Percentiles rank a stretch among this genome's conserved stretches.
These are phyloP conservation scores for Neotragus moschatus DNA, from an alignment of 2,113 vertebrate species.

Conservation along the genomic window DNA sequence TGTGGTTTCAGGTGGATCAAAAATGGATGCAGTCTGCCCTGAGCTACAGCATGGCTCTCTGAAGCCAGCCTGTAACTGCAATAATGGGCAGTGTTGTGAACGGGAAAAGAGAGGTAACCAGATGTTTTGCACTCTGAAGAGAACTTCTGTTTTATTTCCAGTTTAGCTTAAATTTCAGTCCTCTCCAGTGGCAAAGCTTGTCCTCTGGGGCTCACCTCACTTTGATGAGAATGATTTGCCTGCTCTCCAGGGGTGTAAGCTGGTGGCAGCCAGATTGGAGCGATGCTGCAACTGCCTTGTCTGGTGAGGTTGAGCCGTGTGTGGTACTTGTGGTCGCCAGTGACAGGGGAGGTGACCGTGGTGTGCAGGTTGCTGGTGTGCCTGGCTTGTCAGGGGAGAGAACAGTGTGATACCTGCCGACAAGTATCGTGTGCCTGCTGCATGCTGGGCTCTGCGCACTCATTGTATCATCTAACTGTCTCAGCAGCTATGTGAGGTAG, in stretches of 20 bases:
- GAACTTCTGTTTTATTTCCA: conserved; percentile 5
- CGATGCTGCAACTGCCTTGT: background rate
- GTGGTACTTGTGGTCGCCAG: background rate
- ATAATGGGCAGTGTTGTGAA: background rate
- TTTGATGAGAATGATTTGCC: background rate
- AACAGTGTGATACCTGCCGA: background rate
- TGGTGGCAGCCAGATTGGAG: background rate
- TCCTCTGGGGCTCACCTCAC: background rate
- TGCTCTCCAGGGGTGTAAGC: background rate
- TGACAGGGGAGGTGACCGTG: background rate
- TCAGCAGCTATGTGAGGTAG: background rate
- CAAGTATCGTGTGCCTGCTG: background rate
- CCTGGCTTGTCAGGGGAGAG: background rate
- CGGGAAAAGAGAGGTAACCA: background rate
- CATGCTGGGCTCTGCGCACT: background rate
- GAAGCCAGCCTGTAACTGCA: conserved; percentile 32
- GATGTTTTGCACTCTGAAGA: conserved; percentile 19
- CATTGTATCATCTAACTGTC: background rate
- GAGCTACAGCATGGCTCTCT: background rate
- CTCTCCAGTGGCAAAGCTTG: background rate
- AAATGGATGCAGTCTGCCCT: conserved; percentile 27
- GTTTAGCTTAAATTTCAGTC: conserved; percentile 6
- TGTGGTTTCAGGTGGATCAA: conserved; percentile 35
- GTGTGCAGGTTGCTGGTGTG: background rate
- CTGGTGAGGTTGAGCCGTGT: background rate